phyloP scores from a whole-genome alignment of 2,113 vertebrate genomes.

The Ailuropoda melanoleuca region DNA sequence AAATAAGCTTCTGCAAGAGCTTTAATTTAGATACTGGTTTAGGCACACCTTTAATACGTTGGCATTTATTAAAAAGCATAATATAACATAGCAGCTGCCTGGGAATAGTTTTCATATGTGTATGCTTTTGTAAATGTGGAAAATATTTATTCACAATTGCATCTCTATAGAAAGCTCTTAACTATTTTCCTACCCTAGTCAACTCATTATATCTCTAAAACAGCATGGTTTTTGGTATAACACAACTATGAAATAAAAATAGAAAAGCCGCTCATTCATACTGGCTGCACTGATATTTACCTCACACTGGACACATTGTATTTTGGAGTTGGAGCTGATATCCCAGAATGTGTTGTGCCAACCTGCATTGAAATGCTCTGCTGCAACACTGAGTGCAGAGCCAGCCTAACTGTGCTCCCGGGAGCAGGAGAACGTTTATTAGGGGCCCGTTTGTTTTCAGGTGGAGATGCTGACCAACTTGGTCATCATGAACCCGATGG shows the following conservation, averaged over 20 bases:
- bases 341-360: neutral
- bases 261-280: neutral
- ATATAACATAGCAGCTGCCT: neutral
- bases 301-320: neutral
- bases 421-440: neutral
- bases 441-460: neutral
- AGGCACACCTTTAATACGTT: neutral
- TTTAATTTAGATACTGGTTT: slow-evolving; percentile 28
- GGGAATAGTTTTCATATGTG: neutral
- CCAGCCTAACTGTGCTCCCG: neutral
- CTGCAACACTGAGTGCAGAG: neutral
- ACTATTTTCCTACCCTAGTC: neutral
- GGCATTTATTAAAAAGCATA: neutral
- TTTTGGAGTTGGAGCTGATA: slow-evolving; percentile 27
- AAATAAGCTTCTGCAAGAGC: neutral
- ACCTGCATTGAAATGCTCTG: neutral
- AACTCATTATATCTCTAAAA: neutral
- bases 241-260: slow-evolving; percentile 4
- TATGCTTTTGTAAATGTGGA: neutral
- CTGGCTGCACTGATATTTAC: neutral
- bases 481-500: neutral
- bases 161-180: neutral
- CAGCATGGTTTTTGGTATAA: neutral
- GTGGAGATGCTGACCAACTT: neutral
- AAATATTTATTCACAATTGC: neutral